phyloP scores from a whole-genome alignment of 2,797 vertebrate genomes.

The Channa striata region DNA sequence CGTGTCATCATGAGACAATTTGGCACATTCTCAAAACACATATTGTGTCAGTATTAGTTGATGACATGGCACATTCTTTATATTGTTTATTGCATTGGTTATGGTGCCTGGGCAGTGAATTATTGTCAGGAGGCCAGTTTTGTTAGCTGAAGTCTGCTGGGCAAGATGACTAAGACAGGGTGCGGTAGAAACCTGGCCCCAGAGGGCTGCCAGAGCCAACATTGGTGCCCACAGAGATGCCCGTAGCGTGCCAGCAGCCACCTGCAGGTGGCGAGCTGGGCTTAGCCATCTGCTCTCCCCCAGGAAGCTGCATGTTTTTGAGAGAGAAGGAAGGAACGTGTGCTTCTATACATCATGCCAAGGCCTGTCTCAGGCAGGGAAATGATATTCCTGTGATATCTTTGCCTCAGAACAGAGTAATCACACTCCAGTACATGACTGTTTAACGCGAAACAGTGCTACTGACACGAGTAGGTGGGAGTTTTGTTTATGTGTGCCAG shows the following conservation, averaged over 20 bases:
- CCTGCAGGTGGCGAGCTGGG: constrained; percentile 85
- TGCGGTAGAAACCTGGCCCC: constrained; percentile 67
- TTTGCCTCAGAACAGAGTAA: constrained; percentile 19
- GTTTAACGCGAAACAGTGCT: constrained; percentile 40
- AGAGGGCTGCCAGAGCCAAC: constrained; percentile 63
- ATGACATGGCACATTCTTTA: constrained; percentile 84
- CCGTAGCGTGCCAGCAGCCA: constrained; percentile 69
- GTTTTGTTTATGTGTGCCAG: constrained; percentile 39
- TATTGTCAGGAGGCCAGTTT: constrained; percentile 73
- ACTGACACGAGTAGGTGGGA: constrained; percentile 61
- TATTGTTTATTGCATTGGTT: constrained; percentile 85
- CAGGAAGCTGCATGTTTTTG: constrained; percentile 79
- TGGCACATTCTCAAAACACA: constrained; percentile 86
- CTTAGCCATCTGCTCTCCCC: constrained; percentile 85
- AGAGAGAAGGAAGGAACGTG: constrained; percentile 74
- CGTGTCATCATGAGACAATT: constrained; percentile 80
- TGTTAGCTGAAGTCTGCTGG: constrained; percentile 52
- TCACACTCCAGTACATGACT: constrained; percentile 21
- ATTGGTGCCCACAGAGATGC: constrained; percentile 69
- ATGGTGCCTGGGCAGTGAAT: constrained; percentile 78
- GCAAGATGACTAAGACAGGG: constrained; percentile 42
- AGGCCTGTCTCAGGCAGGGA: constrained; percentile 58
- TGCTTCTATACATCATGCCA: constrained; percentile 80
- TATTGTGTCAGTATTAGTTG: constrained; percentile 77
- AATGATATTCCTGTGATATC: constrained; percentile 36